Evolutionary conservation across 2,797 vertebrate species (phyloP).

Genomic region (Sebastes miniatus): DNA sequence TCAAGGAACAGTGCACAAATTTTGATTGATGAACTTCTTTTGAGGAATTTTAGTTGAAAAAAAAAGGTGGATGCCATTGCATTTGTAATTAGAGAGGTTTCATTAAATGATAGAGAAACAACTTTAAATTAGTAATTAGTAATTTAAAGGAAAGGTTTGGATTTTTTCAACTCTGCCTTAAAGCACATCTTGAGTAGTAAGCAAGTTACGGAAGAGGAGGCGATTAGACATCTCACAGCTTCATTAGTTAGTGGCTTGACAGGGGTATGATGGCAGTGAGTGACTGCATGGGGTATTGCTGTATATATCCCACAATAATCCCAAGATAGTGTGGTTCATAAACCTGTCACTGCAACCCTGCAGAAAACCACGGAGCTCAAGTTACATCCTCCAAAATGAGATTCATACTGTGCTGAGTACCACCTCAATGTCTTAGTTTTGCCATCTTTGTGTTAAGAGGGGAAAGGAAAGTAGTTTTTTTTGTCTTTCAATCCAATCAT

Average conservation of each 20-base stretch:
- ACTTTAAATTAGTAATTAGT: not conserved
- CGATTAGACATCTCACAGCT: not conserved
- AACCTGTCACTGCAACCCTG: not conserved
- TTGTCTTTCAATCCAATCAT: not conserved
- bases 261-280: not conserved
- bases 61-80: not conserved
- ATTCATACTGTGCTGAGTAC: conserved; percentile 30
- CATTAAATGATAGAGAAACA: not conserved
- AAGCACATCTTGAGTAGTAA: not conserved
- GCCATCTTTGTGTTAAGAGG: not conserved
- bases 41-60: not conserved
- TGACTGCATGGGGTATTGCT: not conserved
- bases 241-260: conserved; percentile 1
- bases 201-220: not conserved
- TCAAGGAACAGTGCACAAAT: not conserved
- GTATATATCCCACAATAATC: conserved; percentile 1
- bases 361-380: conserved; percentile 23
- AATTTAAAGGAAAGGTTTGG: not conserved
- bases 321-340: conserved; percentile 32
- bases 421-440: not conserved
- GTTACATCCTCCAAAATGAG: conserved; percentile 47
- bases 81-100: not conserved
- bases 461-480: not conserved
- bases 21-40: not conserved
- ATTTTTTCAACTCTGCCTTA: not conserved